A percentile compares a stretch with the other conserved stretches of the same genome.
These are phyloP conservation scores for Cephalopholis sonnerati DNA, from an alignment of 2,113 vertebrate species.

Conservation along the genomic window DNA sequence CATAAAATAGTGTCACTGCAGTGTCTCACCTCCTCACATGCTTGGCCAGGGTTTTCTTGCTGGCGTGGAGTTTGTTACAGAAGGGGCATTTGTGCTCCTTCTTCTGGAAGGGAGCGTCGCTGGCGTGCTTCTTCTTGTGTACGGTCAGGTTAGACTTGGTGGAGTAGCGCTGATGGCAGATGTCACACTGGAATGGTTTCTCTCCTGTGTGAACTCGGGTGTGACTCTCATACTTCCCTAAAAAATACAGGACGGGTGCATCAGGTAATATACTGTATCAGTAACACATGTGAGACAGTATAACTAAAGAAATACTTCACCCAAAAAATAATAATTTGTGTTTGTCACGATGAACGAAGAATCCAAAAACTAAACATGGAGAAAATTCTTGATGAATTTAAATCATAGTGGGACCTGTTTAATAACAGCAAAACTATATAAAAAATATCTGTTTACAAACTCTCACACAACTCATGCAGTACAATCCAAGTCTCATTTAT, in stretches of 20 bases:
- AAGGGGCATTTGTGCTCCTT: constrained; percentile 98
- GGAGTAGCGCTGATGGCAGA: constrained; percentile 97
- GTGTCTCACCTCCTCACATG: constrained; percentile 92
- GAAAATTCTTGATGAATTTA: too few relatives aligned
- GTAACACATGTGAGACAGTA: too few relatives aligned
- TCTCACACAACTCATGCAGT: too few relatives aligned
- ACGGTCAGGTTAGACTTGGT: constrained; percentile 98
- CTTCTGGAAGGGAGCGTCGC: constrained; percentile 90
- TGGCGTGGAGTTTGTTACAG: constrained; percentile 96
- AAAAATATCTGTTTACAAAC: too few relatives aligned
- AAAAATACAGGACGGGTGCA: constrained; percentile 16
- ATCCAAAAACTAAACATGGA: too few relatives aligned
- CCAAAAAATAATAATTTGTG: too few relatives aligned
- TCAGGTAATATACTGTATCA: neutral
- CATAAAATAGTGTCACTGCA: too few relatives aligned
- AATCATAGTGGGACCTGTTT: too few relatives aligned
- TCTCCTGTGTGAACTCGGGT: constrained; percentile 97
- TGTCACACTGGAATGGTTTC: constrained; percentile 97
- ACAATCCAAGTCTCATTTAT: too few relatives aligned
- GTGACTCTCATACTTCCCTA: constrained; percentile 98
- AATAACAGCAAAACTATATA: too few relatives aligned
- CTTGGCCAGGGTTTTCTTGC: constrained; percentile 95
- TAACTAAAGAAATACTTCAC: too few relatives aligned
- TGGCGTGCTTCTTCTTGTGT: constrained; percentile 94
- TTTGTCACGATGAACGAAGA: too few relatives aligned